Evolutionary conservation across 2,888 invertebrate genomes (phyloP), one percentile per base, ranked within the genome.

Genomic region (Drosophila prostipennis): DNA sequence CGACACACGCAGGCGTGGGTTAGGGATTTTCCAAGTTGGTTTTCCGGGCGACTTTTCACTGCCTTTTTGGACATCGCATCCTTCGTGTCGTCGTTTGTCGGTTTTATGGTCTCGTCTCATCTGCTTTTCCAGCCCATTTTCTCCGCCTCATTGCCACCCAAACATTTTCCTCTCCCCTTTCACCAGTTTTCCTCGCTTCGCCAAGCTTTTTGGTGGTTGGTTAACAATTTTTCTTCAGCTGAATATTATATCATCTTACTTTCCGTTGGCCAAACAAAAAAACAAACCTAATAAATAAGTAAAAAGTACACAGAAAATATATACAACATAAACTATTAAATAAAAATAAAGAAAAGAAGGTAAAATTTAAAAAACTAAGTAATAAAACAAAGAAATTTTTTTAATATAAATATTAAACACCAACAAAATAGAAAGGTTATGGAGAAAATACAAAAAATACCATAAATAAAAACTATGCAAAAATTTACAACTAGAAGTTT

Each of bases 1-100:
- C 52, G 67, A 69, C 56, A 54, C 51, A 72, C 57, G 68, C 64
- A 65, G 42, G 69, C 79, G 65, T 64, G 68, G 78, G 68, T 76
- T 68, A 64, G 65, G 56, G 61, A 39, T 67, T 49, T 61, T 72
- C 61, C 61, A 61, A 48, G 23, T 19, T 26, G 49, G 16, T 34
- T 48, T 63, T 53, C 55, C 40, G 48, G 58, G 34, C 32, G 37
- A 32, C 49, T 56, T 37, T 43, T 23, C 49, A 51, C 51, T 64
- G 51, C 63, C 16, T 32, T 42, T 42, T 52, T 52, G 64, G 52
- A 53, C 63, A 32, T 64, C 51, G 37, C 43, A 43, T 45, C 45
- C 63, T 63, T 63, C 63, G 63, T 64, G 64, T 63, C 53, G 64
- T 52, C 52, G 64, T 61, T 61, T 64, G 64, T 64, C 63, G 64